Evolutionary conservation across 2,113 vertebrate species (phyloP).

Genomic region (Jacana jacana): DNA sequence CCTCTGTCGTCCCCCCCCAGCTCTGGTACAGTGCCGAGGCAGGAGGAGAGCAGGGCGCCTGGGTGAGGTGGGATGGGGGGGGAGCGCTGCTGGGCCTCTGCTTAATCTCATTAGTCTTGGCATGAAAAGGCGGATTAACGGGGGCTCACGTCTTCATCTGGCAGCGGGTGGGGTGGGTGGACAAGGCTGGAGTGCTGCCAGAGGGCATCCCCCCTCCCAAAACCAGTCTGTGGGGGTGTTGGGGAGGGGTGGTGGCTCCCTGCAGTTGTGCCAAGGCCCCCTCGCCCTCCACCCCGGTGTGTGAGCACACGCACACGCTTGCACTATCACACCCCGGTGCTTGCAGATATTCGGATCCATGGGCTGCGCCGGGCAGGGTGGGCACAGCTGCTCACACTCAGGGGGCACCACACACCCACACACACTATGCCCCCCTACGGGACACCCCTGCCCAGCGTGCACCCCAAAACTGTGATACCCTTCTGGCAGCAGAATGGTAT

Average conservation of each 20-base stretch:
- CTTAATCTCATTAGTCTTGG: constrained; percentile 59
- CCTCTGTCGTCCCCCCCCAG: background rate
- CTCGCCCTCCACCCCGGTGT: rapidly evolving
- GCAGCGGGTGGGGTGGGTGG: background rate
- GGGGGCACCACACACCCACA: background rate
- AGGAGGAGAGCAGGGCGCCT: rapidly evolving
- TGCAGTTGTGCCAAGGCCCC: background rate
- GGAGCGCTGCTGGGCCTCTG: background rate
- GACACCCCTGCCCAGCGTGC: rapidly evolving
- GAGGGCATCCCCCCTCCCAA: no score
- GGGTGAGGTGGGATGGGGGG: rapidly evolving
- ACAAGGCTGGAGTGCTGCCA: background rate
- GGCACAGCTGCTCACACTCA: rapidly evolving
- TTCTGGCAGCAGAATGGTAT: background rate
- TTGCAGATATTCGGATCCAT: background rate
- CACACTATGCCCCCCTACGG: rapidly evolving
- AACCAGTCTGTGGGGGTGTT: rapidly evolving
- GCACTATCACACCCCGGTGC: rapidly evolving
- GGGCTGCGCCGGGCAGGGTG: background rate
- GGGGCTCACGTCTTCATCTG: constrained; percentile 13
- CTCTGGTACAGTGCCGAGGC: background rate
- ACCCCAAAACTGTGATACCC: background rate
- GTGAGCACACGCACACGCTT: background rate
- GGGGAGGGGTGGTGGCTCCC: background rate
- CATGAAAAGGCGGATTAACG: constrained; percentile 28